Percentiles rank a stretch among this genome's conserved stretches.
These are phyloP conservation scores for Pseudoips prasinana DNA, from an alignment of 2,888 invertebrate species.

Conservation along the genomic window DNA sequence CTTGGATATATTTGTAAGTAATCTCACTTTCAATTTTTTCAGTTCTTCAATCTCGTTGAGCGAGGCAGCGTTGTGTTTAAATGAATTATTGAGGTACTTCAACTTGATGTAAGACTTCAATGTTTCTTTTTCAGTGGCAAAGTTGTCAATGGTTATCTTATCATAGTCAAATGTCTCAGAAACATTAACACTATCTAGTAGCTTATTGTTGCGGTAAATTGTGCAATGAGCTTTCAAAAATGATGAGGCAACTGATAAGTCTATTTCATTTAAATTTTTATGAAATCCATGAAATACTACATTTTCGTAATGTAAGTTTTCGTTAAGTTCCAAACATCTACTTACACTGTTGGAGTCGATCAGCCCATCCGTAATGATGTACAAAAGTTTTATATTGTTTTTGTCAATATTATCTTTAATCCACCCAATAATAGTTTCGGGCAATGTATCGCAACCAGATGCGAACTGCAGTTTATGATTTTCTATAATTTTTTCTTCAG, in stretches of 20 bases:
- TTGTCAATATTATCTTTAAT: slow-evolving; percentile 18
- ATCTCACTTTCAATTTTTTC: slow-evolving; percentile 30
- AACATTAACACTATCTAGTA: slow-evolving; percentile 35
- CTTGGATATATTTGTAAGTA: slow-evolving; percentile 27
- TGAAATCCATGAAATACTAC: slow-evolving; percentile 39
- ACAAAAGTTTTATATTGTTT: slow-evolving; percentile 33
- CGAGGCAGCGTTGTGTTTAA: slow-evolving; percentile 21
- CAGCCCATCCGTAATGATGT: slow-evolving; percentile 42
- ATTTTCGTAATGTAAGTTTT: slow-evolving; percentile 35
- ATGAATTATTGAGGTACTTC: slow-evolving; percentile 36
- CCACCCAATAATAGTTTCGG: slow-evolving; percentile 1
- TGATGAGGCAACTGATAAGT: slow-evolving; percentile 35
- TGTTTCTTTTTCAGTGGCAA: slow-evolving; percentile 31
- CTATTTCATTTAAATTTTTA: slow-evolving; percentile 7
- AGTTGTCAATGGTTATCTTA: slow-evolving; percentile 35
- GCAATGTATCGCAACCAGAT: not conserved
- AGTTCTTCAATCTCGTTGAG: slow-evolving; percentile 39
- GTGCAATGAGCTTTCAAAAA: slow-evolving; percentile 19
- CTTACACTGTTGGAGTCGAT: slow-evolving; percentile 2
- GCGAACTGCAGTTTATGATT: not conserved
- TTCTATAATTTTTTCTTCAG: slow-evolving; percentile 19
- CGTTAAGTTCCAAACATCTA: slow-evolving; percentile 32
- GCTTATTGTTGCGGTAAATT: slow-evolving; percentile 34
- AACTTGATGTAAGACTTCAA: slow-evolving; percentile 44
- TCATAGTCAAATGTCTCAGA: slow-evolving; percentile 40